Conservation (phyloP, 2,888 invertebrate species). For the Polyommatus iphigenia region DNA sequence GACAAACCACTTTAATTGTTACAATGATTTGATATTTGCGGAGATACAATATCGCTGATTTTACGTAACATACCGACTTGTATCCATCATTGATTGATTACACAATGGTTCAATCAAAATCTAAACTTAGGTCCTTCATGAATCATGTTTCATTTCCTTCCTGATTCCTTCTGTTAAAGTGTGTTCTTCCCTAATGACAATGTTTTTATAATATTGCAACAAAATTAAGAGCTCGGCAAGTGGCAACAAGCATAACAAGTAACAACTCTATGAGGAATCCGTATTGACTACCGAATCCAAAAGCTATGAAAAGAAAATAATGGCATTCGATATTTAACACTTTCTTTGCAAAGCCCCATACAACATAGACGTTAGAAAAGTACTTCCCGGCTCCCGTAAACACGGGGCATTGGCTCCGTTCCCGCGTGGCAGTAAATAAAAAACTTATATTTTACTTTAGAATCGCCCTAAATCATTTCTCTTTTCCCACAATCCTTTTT, state of each 20-base stretch:
- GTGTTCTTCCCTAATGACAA: too few species aligned
- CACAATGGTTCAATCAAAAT: too few species aligned
- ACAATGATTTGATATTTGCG: neutral
- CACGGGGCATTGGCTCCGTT: neutral
- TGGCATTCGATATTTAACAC: neutral
- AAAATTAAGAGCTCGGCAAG: neutral
- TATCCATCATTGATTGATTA: too few species aligned
- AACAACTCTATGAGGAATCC: neutral
- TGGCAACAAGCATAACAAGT: neutral
- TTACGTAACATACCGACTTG: too few species aligned
- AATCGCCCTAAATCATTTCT: conserved; percentile 8
- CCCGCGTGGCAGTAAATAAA: neutral
- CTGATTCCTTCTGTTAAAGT: too few species aligned
- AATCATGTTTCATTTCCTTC: too few species aligned
- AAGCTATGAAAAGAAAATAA: neutral
- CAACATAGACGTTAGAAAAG: conserved; percentile 5
- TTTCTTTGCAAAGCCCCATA: neutral
- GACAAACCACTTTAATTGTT: conserved; percentile 1
- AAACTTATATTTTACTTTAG: neutral
- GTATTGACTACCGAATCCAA: neutral
- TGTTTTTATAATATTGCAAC: too few species aligned
- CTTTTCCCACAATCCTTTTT: conserved; percentile 30
- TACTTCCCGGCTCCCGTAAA: neutral
- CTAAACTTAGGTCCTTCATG: too few species aligned
- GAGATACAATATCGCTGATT: too few species aligned